Evolutionary conservation across 2,113 vertebrate species (phyloP).

Genomic region (Paramisgurnus dabryanus): DNA sequence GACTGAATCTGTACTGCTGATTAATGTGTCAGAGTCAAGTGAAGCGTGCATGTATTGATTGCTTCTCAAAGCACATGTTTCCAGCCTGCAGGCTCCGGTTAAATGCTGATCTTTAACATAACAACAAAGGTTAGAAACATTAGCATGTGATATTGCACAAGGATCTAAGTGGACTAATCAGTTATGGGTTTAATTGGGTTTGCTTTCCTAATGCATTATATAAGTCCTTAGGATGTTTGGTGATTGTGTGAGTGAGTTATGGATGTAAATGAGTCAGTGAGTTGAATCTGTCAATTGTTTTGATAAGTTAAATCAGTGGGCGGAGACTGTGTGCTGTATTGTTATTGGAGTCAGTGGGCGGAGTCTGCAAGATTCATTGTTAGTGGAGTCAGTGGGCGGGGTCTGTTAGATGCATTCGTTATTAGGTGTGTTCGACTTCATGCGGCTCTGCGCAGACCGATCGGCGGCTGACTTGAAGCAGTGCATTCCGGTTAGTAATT

Average conservation of each 20-base stretch:
- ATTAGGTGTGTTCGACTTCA: too few species aligned
- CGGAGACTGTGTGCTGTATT: too few species aligned
- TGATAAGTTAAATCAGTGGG: too few species aligned
- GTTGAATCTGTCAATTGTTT: neutral
- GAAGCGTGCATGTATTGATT: conserved; percentile 37
- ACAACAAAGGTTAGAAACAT: conserved; percentile 39
- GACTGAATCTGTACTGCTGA: neutral
- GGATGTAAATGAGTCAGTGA: neutral
- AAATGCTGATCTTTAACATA: conserved; percentile 31
- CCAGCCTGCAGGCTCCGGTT: conserved; percentile 34
- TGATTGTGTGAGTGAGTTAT: neutral
- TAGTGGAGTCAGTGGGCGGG: neutral
- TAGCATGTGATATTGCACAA: conserved; percentile 25
- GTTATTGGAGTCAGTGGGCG: neutral
- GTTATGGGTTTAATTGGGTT: neutral
- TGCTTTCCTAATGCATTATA: conserved; percentile 8
- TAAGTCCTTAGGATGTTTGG: neutral
- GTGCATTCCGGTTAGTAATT: too few species aligned
- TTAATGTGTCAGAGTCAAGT: conserved; percentile 23
- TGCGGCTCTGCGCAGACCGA: too few species aligned
- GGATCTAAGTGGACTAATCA: conserved; percentile 6
- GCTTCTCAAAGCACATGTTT: conserved; percentile 28
- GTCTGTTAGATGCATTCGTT: neutral
- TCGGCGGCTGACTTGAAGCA: too few species aligned
- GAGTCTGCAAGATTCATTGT: conserved; percentile 16